phyloP scores from a whole-genome alignment of 2,888 invertebrate genomes.

The Leptopterna dolabrata region DNA sequence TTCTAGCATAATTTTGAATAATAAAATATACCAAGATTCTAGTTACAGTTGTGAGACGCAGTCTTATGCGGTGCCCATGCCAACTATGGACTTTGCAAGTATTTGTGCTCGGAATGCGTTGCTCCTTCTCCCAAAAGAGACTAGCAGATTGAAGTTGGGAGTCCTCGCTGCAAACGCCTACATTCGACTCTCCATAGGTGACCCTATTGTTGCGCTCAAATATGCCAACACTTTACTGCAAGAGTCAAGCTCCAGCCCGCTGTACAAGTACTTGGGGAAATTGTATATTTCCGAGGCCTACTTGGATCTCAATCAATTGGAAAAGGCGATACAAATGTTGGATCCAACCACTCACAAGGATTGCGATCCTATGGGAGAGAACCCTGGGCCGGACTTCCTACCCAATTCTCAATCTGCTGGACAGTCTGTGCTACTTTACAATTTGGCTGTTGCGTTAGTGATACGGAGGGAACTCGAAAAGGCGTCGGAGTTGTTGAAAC shows the following conservation, averaged over 20 bases:
- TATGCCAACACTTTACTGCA: constrained; percentile 80
- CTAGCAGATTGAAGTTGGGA: constrained; percentile 64
- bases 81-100: constrained; percentile 90
- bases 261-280: constrained; percentile 66
- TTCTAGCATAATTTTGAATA: constrained; percentile 73
- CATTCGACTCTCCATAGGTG: constrained; percentile 85
- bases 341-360: constrained; percentile 79
- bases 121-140: constrained; percentile 70
- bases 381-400: constrained; percentile 70
- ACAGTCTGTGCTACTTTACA: constrained; percentile 80
- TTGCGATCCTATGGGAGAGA: constrained; percentile 67
- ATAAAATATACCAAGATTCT: constrained; percentile 68
- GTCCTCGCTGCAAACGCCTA: constrained; percentile 85
- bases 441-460: constrained; percentile 81
- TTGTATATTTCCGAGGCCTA: constrained; percentile 91
- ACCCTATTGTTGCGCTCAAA: constrained; percentile 82
- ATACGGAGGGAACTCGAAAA: constrained; percentile 80
- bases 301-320: constrained; percentile 82
- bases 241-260: constrained; percentile 66
- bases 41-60: constrained; percentile 74
- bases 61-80: constrained; percentile 86
- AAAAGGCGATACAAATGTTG: constrained; percentile 86
- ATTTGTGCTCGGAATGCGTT: constrained; percentile 89
- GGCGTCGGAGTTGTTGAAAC: constrained; percentile 70
- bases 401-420: constrained; percentile 75